A percentile compares a stretch with the other conserved stretches of the same genome.
phyloP scores from a whole-genome alignment of 2,797 vertebrate species.

The Fundulus diaphanus region DNA sequence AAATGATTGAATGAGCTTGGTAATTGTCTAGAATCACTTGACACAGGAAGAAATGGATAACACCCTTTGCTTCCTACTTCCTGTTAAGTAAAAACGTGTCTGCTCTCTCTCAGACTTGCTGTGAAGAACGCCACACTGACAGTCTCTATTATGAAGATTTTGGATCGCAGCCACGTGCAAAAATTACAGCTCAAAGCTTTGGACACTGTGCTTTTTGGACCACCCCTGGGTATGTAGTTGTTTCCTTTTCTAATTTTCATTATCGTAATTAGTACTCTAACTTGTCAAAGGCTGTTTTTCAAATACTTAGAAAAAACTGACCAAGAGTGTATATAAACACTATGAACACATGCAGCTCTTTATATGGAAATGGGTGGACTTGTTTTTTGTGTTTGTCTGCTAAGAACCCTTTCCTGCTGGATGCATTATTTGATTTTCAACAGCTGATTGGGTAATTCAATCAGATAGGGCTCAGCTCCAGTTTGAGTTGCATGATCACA shows the following conservation, averaged over 20 bases:
- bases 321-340: too few relatives aligned
- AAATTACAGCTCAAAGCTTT: slow-evolving; percentile 96
- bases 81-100: slow-evolving; percentile 32
- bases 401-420: background rate
- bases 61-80: slow-evolving; percentile 6
- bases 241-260: slow-evolving; percentile 7
- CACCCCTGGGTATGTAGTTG: slow-evolving; percentile 88
- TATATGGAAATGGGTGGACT: background rate
- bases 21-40: slow-evolving; percentile 12
- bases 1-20: background rate
- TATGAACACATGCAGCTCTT: background rate
- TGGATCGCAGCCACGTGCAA: slow-evolving; percentile 94
- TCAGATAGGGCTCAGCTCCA: background rate
- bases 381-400: too few relatives aligned
- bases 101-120: slow-evolving; percentile 85
- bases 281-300: background rate
- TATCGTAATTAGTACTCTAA: background rate
- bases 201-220: slow-evolving; percentile 96
- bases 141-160: slow-evolving; percentile 90
- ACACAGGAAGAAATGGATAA: slow-evolving; percentile 28
- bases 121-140: slow-evolving; percentile 93
- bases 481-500: background rate
- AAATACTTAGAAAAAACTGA: background rate
- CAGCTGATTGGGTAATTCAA: background rate
- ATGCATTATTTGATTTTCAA: background rate